These are phyloP conservation scores for Acleris cristana DNA, from an alignment of 2,888 invertebrate species.

Conservation along the genomic window DNA sequence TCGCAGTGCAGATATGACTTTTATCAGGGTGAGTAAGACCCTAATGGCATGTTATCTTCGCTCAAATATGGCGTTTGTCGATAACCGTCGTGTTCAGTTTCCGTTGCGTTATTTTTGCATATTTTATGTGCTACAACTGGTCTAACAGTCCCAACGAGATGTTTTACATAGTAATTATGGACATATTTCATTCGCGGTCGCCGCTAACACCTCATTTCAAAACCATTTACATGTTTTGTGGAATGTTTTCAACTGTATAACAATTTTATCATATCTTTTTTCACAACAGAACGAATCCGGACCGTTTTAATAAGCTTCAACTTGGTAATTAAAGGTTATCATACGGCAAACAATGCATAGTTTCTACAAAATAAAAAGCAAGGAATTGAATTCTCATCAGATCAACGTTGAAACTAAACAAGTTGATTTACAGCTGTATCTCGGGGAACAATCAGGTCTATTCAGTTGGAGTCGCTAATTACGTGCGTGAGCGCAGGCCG, in stretches of 20 bases:
- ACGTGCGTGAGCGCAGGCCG: conserved; percentile 48
- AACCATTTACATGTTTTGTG: conserved; percentile 8
- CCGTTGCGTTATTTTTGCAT: conserved; percentile 33
- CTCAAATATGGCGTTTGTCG: conserved; percentile 17
- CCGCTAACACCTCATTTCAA: conserved; percentile 23
- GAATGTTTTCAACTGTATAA: neutral
- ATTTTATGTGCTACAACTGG: conserved; percentile 25
- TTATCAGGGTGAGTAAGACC: conserved; percentile 11
- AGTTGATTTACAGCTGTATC: conserved; percentile 34
- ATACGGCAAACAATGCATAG: conserved; percentile 1
- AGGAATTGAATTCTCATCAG: conserved; percentile 8
- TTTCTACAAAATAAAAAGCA: conserved; percentile 2
- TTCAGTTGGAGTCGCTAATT: conserved; percentile 51
- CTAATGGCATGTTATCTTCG: conserved; percentile 22
- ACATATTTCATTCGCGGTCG: conserved; percentile 6
- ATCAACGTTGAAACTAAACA: conserved; percentile 33
- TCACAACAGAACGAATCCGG: neutral
- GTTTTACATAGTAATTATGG: conserved; percentile 27
- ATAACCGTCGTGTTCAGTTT: conserved; percentile 21
- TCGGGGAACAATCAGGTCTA: conserved; percentile 42
- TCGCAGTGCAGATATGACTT: conserved; percentile 20
- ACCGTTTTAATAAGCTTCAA: neutral
- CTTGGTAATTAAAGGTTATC: conserved; percentile 1
- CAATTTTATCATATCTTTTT: neutral
- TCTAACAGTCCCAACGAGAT: conserved; percentile 16